These are phyloP conservation scores for Morinoia aosen DNA, from an alignment of 2,888 invertebrate genomes.

Conservation along the genomic window DNA sequence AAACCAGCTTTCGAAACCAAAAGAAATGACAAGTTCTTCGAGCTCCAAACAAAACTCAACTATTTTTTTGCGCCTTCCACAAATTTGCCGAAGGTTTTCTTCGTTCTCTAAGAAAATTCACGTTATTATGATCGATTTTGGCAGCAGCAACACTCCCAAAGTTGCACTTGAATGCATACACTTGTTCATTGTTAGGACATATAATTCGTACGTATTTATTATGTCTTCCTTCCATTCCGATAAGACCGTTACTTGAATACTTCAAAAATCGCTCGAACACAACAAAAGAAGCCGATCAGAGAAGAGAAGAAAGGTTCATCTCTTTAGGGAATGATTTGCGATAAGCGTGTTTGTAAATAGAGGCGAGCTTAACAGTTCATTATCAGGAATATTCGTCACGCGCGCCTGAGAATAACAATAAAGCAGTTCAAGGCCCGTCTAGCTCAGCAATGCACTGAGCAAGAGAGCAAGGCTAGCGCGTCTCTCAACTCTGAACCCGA, in stretches of 20 bases:
- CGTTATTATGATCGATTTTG: neutral
- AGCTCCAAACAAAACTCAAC: neutral
- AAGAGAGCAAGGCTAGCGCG: neutral
- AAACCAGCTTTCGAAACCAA: neutral
- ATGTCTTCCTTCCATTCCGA: neutral
- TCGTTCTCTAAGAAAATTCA: neutral
- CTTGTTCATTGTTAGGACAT: neutral
- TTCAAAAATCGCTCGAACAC: neutral
- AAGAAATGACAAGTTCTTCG: neutral
- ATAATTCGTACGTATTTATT: neutral
- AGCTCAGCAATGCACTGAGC: neutral
- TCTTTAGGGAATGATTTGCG: neutral
- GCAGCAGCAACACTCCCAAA: neutral
- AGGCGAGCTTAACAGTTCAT: neutral
- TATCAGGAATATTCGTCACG: conserved; percentile 8
- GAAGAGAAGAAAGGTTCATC: neutral
- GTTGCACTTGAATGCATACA: neutral
- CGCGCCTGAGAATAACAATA: neutral
- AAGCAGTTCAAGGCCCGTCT: neutral
- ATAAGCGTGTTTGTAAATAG: neutral
- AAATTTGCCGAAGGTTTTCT: neutral
- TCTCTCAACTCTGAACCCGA: conserved; percentile 2
- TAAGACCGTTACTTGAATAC: neutral
- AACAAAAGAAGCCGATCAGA: neutral
- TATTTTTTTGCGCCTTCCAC: neutral